Base-by-base conservation (phyloP, 1,140 invertebrate genomes). In the Chymomyza costata region DNA sequence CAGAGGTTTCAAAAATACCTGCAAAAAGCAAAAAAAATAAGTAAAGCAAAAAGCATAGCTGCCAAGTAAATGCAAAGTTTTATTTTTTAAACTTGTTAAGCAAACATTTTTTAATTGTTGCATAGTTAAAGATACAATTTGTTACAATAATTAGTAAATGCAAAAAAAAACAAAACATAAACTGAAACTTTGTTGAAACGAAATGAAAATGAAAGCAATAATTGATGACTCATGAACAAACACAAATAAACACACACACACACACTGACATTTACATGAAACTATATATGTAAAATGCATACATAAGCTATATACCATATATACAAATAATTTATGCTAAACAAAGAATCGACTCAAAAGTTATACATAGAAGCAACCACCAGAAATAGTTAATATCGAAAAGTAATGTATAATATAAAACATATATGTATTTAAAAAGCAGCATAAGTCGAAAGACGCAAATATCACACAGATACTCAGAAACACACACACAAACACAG, bases 1-100 rank as follows among this genome's bases (percentile, higher is more conserved):
- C 71, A 82, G 64, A 71, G 78, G 78, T 82, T 82, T 82, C 78
- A 82, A 66, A 82, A 78, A 76, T 78, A 82, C 78, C 78, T 82
- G 78, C 78, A 65, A 71, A 81, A 45, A 65, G 54, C 48, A 67
- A 45, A 52, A n/a, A 13, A 46, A 35, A 35, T 2, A 35, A 21
- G 32, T n/a, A 28, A 30, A 8, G 2, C 1, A 15, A 25, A 41
- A 7, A 58, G 32, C 34, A 34, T 6, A 18, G 13, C 14, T 11
- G 38, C 28, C 7, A 28, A 34, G 28, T 25, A 2, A 18, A n/a
- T n/a, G n/a, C 34, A 17, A 38, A 19, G 15, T 7, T 34, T 25
- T 35, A n/a, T 32, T 37, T 40, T n/a, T 50, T 39, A 44, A 64
- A 56, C 62, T 82, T 82, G 78, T 82, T 82, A 60, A 76, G 54